Base-by-base conservation (phyloP, 1,140 invertebrate genomes). In the Aphelinus certus region DNA sequence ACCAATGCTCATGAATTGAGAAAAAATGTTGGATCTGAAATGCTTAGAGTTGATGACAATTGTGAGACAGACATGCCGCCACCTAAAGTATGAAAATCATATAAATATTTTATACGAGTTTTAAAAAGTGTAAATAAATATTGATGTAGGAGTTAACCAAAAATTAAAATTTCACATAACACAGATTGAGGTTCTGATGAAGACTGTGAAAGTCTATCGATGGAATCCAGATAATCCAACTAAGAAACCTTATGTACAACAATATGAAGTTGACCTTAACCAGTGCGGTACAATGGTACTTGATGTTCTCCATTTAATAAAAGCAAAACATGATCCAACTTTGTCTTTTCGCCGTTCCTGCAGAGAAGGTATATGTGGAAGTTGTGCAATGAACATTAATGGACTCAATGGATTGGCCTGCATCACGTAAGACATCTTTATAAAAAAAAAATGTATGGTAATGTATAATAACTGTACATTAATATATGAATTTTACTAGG, bases 221-320 rank as follows among this genome's bases (percentile, higher is more conserved):
- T 98, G 94, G 94, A 95, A 97, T 88, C 97, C 97, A 1, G 97
- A 98, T 79, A 93, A 95, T 83, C 92, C 91, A 26, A 89, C 89
- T 1, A 90, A 92, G 58, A 92, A 94, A 81, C 94, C 95, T 1
- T 89, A 88, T 66, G 88, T 95, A 83, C 90, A 95, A 83, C 91
- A 89, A 51, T 97, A 93, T 84, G 90, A 93, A 79, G 87, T 96
- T 1, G 94, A 96, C 84, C 85, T 95, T 3, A 93, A 92, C 60
- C 87, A 84, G 46, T 89, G 89, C 64, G 95, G 96, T 47, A 92
- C 93, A 2, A 97, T 97, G 95, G 90, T 97, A 7, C 86, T 98
- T 53, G 95, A 97, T 88, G 94, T 93, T 10, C 85, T 98, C 49
- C 92, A 95, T 57, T 94, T 95, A 82, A 95, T 97, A 53, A 97